phyloP scores from a whole-genome alignment of 2,888 invertebrate genomes.

The Sepioteuthis lessoniana region DNA sequence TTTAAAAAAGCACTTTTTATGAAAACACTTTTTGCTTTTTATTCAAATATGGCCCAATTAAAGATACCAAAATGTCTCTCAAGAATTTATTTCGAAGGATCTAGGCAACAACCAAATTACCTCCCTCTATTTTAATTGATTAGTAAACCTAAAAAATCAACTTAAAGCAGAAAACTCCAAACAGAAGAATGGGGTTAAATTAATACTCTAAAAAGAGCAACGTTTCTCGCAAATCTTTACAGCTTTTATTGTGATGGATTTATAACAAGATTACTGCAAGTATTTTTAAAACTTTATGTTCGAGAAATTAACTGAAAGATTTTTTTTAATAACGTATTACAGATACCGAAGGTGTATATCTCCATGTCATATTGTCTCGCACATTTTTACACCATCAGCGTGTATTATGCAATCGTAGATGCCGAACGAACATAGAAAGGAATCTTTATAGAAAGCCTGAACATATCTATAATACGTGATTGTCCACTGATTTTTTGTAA shows the following conservation, averaged over 20 bases:
- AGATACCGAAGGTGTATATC: background rate
- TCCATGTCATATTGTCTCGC: background rate
- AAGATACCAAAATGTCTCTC: too few relatives aligned
- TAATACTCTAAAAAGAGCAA: too few relatives aligned
- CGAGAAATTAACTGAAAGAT: background rate
- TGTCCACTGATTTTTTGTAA: background rate
- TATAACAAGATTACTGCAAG: too few relatives aligned
- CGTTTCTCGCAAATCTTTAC: too few relatives aligned
- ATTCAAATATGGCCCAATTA: too few relatives aligned
- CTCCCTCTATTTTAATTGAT: background rate
- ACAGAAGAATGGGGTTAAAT: too few relatives aligned
- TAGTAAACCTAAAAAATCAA: background rate
- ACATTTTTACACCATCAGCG: conserved; percentile 8
- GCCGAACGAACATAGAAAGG: background rate
- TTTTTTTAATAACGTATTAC: background rate
- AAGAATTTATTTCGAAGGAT: background rate
- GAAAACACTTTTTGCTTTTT: too few relatives aligned
- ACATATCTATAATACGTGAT: conserved; percentile 33
- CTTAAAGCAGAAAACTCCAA: too few relatives aligned
- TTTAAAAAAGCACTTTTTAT: too few relatives aligned
- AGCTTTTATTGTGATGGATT: too few relatives aligned
- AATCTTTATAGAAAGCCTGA: background rate
- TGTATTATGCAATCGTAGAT: background rate
- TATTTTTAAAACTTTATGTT: background rate
- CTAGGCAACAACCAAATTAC: background rate